Evolutionary conservation across 2,888 invertebrate species (phyloP), one percentile per base, ranked within the genome.

Genomic region (Nemoura dubitans): DNA sequence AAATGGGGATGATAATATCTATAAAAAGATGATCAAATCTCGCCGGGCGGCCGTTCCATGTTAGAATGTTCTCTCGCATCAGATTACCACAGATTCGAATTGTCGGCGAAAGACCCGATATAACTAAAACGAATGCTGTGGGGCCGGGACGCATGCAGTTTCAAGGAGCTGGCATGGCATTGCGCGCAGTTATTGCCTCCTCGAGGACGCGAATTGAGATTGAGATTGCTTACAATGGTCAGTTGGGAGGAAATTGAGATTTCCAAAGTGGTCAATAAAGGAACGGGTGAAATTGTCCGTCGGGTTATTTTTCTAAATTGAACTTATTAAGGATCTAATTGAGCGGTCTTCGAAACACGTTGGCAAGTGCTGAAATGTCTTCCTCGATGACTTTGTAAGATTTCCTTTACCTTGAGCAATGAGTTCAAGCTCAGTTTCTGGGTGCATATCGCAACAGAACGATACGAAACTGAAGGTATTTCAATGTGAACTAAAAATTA

Each of bases 231-330:
- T n/a, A 28, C n/a, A 30, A 28, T 30, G 30, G 29, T 28, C 81
- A 81, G n/a, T n/a, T n/a, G 80, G 30, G 30, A 81, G 81, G 28
- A 81, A 81, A 81, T 81, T 81, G 81, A 81, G 81, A 81, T 81
- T 81, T 81, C n/a, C 29, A 81, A 81, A 81, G 81, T 81, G 81
- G 81, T n/a, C 28, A 81, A 14, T 29, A 81, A 81, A 81, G 30
- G 16, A 81, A 26, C 78, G 10, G 27, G 78, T 78, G 25, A 26
- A 78, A 59, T 59, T 59, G 59, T 21, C n/a, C n/a, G 16, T 14
- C 14, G 21, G 59, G 59, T 21, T 59, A 59, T 59, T 59, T 59
- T 59, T 59, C 59, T 59, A 59, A 59, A 59, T 59, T 59, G 59
- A 59, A 59, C 59, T 59, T 59, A 59, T 59, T 59, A 59, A 21